Evolutionary conservation across 2,888 invertebrate genomes (phyloP), one percentile per base, ranked within the genome.

Genomic region (Caenorhabditis virilis): DNA sequence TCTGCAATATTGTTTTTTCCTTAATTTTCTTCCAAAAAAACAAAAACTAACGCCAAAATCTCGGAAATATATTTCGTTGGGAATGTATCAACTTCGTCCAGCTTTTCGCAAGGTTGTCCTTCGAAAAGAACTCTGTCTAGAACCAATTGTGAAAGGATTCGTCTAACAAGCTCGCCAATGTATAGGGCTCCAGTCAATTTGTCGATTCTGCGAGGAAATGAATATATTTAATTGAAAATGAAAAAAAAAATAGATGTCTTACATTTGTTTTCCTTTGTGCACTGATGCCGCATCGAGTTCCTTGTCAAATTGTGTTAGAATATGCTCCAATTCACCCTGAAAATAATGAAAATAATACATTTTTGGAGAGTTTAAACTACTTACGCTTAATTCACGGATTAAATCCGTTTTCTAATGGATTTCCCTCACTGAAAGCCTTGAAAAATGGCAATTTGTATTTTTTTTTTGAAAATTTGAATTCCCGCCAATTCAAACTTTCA

Each of bases 131-230:
- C 53, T 43, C 78, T 55, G 50, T 83, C 83, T 35, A 81, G 48
- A 16, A 70, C 64, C 46, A 83, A 54, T 58, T 83, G 82, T n/a
- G 76, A 73, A 16, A 80, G 54, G 16, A 84, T 76, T 22, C 75
- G 56, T 13, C 83, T 75, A 13, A 80, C 83, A 47, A 83, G 61
- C 50, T 83, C 83, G 15, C 83, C 83, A 52, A 83, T 72, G 52
- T 84, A 83, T 11, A 83, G 72, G n/a, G 83, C 83, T 30, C 83
- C 83, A n/a, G 82, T 83, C 55, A 83, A 58, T 60, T 83, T 83
- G 69, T 83, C 83, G 46, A 83, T 76, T 41, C 82, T 82, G 57
- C 33, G 79, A 69, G n/a, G n/a, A n/a, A n/a, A n/a, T n/a, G n/a
- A 41, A 49, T 4, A 20, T 39, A 23, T 54, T 38, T 15, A 33